Evolutionary conservation across 1,140 invertebrate genomes (phyloP).

Genomic region (Orius laevigatus): DNA sequence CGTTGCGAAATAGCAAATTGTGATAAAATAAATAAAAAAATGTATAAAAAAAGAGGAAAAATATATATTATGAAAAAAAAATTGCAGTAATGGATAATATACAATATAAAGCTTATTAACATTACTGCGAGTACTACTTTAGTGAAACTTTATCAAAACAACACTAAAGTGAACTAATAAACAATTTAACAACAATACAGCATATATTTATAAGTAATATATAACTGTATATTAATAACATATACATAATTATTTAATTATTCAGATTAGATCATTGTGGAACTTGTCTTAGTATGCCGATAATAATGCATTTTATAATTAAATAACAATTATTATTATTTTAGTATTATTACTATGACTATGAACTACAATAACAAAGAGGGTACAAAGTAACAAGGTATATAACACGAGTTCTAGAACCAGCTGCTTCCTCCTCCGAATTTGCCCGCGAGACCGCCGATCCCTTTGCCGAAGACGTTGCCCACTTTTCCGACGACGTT

Average conservation of each 20-base stretch:
- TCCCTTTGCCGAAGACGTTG: constrained; percentile 57
- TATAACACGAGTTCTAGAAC: constrained; percentile 18
- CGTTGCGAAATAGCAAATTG: not conserved
- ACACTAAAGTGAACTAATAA: too few relatives aligned
- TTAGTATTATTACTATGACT: constrained; percentile 2
- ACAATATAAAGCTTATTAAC: constrained; percentile 3
- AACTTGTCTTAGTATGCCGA: not conserved
- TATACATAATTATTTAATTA: not conserved
- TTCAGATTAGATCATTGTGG: not conserved
- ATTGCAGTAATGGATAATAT: not conserved
- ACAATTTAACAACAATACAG: too few relatives aligned
- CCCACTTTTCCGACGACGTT: constrained; percentile 62
- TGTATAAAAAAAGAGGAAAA: constrained; percentile 2
- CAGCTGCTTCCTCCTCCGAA: constrained; percentile 20
- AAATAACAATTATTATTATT: constrained; percentile 6
- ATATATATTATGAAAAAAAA: not conserved
- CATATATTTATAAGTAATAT: too few relatives aligned
- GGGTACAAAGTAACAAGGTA: constrained; percentile 9
- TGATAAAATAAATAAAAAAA: constrained; percentile 4
- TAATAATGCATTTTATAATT: not conserved
- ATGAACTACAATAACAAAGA: not conserved
- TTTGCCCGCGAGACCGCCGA: constrained; percentile 21
- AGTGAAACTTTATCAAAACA: not conserved
- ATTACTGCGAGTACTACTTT: not conserved
- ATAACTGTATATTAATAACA: too few relatives aligned